phyloP scores from a whole-genome alignment of 1,140 invertebrate species.

The Asbolus verrucosus region DNA sequence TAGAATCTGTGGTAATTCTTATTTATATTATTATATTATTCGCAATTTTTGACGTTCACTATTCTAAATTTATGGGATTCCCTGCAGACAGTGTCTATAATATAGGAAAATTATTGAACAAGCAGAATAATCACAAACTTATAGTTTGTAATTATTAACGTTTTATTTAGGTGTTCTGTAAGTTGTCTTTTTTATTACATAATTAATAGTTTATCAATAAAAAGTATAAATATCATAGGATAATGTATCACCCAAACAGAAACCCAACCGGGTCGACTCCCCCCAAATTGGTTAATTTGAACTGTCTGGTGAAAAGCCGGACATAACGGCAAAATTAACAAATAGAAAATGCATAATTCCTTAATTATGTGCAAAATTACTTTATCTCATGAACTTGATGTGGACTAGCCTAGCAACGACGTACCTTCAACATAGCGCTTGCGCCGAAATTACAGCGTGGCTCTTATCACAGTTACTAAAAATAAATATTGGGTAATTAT shows the following conservation, averaged over 20 bases:
- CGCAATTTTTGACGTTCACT: constrained; percentile 8
- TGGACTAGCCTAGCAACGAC: too few relatives aligned
- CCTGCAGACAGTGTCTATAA: background rate
- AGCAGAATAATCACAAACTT: constrained; percentile 1
- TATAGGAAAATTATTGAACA: constrained; percentile 15
- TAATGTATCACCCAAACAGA: background rate
- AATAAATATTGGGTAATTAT: too few relatives aligned
- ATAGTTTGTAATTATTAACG: constrained; percentile 26
- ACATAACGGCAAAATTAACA: too few relatives aligned
- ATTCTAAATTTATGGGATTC: background rate
- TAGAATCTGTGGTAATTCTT: background rate
- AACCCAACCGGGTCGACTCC: background rate
- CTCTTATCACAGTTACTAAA: too few relatives aligned
- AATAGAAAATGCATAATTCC: too few relatives aligned
- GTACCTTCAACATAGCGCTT: too few relatives aligned
- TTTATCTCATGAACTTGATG: too few relatives aligned
- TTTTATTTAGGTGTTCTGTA: constrained; percentile 36
- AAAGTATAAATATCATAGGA: constrained; percentile 9
- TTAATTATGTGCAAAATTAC: too few relatives aligned
- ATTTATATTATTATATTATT: background rate
- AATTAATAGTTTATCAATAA: constrained; percentile 38
- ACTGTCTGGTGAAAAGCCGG: too few relatives aligned
- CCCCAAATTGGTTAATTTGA: too few relatives aligned
- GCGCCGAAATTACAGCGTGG: too few relatives aligned
- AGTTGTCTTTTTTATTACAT: constrained; percentile 35